Base-by-base conservation (phyloP, 2,797 vertebrate genomes). In the Naso thynnoides region DNA sequence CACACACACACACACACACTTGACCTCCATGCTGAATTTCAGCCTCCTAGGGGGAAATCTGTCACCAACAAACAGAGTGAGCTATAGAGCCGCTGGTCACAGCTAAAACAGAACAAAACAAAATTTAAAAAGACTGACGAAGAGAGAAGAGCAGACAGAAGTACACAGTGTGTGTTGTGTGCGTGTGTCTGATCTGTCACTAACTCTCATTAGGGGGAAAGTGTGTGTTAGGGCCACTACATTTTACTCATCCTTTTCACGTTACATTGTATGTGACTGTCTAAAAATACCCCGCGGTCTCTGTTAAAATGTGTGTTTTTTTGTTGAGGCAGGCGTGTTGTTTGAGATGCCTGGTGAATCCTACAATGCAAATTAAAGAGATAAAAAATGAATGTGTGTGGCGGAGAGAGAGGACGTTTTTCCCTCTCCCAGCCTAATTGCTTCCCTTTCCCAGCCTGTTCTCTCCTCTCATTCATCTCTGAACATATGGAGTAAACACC, bases 401-500 rank as follows among this genome's bases (percentile, higher is more conserved):
- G 16, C 15, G 10, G 41, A 27, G 41, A 57, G 33, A 62, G 41
- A 36, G 29, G 11, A 73, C 47, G 36, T 33, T 6, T 27, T 21
- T n/a, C 27, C 41, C 56, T 66, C 53, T 64, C 8, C 27, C 10
- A 23, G 42, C 45, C 44, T 73, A 80, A 84, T 50, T 79, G 56
- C 52, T 39, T 61, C 36, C 73, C 53, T 64, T 36, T 50, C 54
- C 13, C 41, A 49, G 16, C 59, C 26, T 27, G 48, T 54, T 61
- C 48, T 48, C 48, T 53, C 55, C 31, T 74, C 65, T 83, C 77
- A 73, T 67, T 81, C 79, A 73, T 79, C 44, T 74, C 61, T 31
- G 47, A 75, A 79, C 72, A 86, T n/a, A 81, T 45, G 75, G 73
- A 77, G 54, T 26, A 23, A 73, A 57, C 73, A 79, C 63, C 65